Evolutionary conservation across 2,888 invertebrate species (phyloP).

Genomic region (Phrixothrix hirtus): DNA sequence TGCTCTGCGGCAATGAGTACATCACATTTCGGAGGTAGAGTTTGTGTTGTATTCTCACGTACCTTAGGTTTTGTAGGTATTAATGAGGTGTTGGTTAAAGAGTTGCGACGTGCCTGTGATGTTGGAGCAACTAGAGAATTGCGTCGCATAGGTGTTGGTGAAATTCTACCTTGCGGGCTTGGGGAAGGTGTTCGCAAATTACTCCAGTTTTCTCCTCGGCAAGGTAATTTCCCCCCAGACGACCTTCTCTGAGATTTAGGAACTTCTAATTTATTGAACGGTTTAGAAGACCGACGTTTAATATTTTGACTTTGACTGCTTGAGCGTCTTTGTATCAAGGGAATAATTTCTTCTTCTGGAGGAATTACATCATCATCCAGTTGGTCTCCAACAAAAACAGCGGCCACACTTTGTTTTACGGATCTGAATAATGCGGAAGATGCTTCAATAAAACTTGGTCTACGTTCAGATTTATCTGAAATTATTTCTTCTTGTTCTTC

Average conservation of each 20-base stretch:
- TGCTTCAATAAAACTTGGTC: slow-evolving; percentile 22
- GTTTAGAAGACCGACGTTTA: slow-evolving; percentile 9
- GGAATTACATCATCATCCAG: slow-evolving; percentile 14
- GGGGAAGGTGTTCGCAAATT: slow-evolving; percentile 25
- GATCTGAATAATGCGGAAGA: slow-evolving; percentile 14
- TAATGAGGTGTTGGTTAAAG: slow-evolving; percentile 6
- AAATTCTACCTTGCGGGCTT: slow-evolving; percentile 18
- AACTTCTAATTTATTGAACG: slow-evolving; percentile 4
- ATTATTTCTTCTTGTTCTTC: neutral
- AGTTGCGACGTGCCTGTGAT: slow-evolving; percentile 5
- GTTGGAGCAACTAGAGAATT: slow-evolving; percentile 12
- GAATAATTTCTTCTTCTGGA: slow-evolving; percentile 16
- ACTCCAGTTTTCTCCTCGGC: slow-evolving; percentile 24
- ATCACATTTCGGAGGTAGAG: slow-evolving; percentile 36
- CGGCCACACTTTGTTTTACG: slow-evolving; percentile 18
- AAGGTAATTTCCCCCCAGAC: neutral
- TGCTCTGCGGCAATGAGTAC: slow-evolving; percentile 48
- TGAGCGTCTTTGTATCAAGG: slow-evolving; percentile 13
- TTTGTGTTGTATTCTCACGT: slow-evolving; percentile 53
- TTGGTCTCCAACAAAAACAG: slow-evolving; percentile 11
- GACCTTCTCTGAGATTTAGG: slow-evolving; percentile 11
- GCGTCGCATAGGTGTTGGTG: slow-evolving; percentile 35
- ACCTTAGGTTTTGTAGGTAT: slow-evolving; percentile 41
- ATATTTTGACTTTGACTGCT: slow-evolving; percentile 9
- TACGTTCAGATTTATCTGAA: slow-evolving; percentile 2